Percentiles rank a stretch among this genome's conserved stretches.
Conservation (phyloP, 2,797 vertebrate species). For the Platalea minor region DNA sequence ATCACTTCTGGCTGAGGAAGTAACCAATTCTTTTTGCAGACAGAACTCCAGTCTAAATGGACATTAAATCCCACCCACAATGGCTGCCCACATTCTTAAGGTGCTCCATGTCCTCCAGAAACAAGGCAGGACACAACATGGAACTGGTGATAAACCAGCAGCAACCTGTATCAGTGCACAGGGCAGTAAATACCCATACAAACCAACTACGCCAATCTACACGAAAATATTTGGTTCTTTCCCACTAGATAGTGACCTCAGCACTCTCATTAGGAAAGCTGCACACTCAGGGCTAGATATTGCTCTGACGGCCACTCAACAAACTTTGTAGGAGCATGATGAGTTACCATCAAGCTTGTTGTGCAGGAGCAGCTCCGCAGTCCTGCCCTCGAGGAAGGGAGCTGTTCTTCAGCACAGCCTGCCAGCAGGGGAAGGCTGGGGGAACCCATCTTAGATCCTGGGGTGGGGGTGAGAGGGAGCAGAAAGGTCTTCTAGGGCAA, state of each 20-base stretch:
- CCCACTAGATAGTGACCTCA: background rate
- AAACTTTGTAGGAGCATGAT: background rate
- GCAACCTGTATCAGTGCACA: accelerated
- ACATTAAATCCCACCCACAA: background rate
- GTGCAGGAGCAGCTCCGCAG: background rate
- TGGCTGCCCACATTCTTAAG: background rate
- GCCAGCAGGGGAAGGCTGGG: background rate
- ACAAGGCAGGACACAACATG: background rate
- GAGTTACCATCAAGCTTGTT: background rate
- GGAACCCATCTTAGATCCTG: background rate
- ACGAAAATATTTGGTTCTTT: background rate
- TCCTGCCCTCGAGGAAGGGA: background rate
- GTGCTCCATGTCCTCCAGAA: background rate
- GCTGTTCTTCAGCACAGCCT: background rate
- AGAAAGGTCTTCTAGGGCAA: constrained; percentile 13
- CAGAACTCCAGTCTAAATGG: background rate
- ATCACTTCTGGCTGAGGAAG: background rate
- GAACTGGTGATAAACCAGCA: background rate
- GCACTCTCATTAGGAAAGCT: background rate
- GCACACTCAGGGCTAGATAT: background rate
- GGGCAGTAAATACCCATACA: background rate
- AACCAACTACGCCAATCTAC: background rate
- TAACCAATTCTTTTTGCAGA: background rate
- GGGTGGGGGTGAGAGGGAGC: background rate
- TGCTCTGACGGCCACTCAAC: background rate